A percentile compares a stretch with the other conserved stretches of the same genome.
Conservation (phyloP, 2,888 invertebrate genomes). For the Zygaena filipendulae region DNA sequence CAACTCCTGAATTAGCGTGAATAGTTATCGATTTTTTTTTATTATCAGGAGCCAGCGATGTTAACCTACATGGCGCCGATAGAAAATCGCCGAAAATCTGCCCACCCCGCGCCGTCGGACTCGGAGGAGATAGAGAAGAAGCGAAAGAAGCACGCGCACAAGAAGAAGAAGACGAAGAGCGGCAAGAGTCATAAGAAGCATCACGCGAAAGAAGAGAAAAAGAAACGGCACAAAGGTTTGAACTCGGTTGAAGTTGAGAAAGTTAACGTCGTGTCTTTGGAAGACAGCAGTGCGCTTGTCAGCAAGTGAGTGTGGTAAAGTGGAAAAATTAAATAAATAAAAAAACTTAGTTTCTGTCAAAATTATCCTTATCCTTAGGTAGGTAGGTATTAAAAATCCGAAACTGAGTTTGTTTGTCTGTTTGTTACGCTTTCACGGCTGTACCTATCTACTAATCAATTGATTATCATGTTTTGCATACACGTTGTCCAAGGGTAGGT, state of each 20-base stretch:
- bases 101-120: slow-evolving; percentile 8
- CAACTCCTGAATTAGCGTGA: no score
- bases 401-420: no score
- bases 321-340: no score
- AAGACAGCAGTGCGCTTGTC: slow-evolving; percentile 31
- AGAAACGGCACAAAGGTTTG: slow-evolving; percentile 28
- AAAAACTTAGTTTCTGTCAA: no score
- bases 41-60: slow-evolving; percentile 31
- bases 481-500: no score
- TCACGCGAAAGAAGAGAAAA: slow-evolving; percentile 29
- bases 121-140: slow-evolving; percentile 24
- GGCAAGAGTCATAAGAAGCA: slow-evolving; percentile 31
- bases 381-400: no score
- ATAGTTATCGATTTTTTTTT: no score
- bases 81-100: slow-evolving; percentile 27
- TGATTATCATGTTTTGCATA: no score
- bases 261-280: slow-evolving; percentile 31
- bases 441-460: no score
- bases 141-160: slow-evolving; percentile 33
- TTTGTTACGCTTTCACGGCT: no score
- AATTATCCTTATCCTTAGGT: no score
- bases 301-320: slow-evolving; percentile 6
- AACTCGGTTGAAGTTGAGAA: slow-evolving; percentile 35
- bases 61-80: slow-evolving; percentile 48
- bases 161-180: slow-evolving; percentile 30